These are phyloP conservation scores for Ameiurus melas DNA, from an alignment of 2,113 vertebrate species.

Conservation along the genomic window DNA sequence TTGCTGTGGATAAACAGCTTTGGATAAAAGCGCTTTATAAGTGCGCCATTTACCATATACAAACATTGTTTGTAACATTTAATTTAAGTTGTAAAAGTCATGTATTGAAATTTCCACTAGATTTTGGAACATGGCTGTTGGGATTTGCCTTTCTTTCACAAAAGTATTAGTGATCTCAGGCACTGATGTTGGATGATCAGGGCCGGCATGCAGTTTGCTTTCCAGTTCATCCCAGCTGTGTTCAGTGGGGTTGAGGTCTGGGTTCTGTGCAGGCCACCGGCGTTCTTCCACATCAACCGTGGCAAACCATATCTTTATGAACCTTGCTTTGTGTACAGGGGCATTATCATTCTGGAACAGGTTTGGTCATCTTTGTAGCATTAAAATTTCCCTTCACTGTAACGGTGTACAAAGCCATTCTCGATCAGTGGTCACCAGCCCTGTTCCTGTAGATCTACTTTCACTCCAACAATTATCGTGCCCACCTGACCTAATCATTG, in stretches of 20 bases:
- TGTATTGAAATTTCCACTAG: no score
- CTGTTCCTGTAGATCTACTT: no score
- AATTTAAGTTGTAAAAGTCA: no score
- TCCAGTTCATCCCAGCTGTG: neutral
- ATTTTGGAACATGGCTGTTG: no score
- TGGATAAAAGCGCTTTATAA: no score
- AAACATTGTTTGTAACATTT: no score
- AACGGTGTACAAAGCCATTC: neutral
- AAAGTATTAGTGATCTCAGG: neutral
- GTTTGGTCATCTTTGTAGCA: neutral
- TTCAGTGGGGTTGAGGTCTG: neutral
- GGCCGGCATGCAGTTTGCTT: neutral
- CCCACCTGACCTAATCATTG: no score
- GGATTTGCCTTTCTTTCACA: no score
- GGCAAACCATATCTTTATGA: neutral
- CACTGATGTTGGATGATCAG: neutral
- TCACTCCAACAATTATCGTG: no score
- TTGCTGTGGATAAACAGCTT: no score
- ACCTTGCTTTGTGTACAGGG: neutral
- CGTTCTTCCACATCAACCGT: neutral
- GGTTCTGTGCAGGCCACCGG: neutral
- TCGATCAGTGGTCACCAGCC: neutral
- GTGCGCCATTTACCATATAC: no score
- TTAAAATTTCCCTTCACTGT: no score
- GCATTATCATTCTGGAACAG: neutral